Evolutionary conservation across 2,888 invertebrate genomes (phyloP).

Genomic region (Aphidoletes aphidimyza): DNA sequence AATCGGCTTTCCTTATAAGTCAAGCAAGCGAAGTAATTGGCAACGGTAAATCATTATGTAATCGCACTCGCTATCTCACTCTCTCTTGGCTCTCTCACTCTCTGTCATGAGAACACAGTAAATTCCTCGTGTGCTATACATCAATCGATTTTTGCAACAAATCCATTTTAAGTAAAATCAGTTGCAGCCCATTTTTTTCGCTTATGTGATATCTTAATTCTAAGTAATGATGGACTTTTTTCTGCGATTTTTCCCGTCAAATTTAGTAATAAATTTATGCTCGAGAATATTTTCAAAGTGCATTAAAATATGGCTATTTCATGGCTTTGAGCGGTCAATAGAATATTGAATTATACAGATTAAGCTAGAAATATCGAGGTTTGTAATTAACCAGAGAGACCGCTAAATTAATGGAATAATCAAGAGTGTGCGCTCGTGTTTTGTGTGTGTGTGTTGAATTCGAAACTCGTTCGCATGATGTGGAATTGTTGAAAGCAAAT

Average conservation of each 20-base stretch:
- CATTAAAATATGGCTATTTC: constrained; percentile 5
- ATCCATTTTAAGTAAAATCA: neutral
- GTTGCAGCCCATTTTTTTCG: neutral
- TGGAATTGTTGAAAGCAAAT: neutral
- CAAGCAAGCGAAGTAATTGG: neutral
- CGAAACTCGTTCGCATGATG: too few relatives aligned
- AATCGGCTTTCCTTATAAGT: constrained; percentile 45
- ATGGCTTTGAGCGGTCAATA: too few relatives aligned
- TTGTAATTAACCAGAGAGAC: too few relatives aligned
- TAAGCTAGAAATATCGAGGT: too few relatives aligned
- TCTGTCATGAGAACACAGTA: constrained; percentile 3
- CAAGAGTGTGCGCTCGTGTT: too few relatives aligned
- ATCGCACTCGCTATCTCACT: too few relatives aligned
- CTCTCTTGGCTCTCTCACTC: too few relatives aligned
- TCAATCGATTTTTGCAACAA: constrained; percentile 12
- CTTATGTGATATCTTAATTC: constrained; percentile 43
- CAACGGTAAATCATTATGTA: constrained; percentile 49
- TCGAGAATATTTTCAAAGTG: constrained; percentile 19
- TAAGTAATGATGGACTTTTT: constrained; percentile 9
- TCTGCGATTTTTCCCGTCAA: neutral
- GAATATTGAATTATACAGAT: too few relatives aligned
- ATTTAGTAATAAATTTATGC: neutral
- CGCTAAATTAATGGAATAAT: too few relatives aligned
- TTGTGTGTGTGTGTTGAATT: too few relatives aligned
- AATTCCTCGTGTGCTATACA: constrained; percentile 39